Evolutionary conservation across 53 echinoderm and acorn worm species (phyloP), one percentile per base, ranked within the genome.

Genomic region (Holothuria leucospilota): DNA sequence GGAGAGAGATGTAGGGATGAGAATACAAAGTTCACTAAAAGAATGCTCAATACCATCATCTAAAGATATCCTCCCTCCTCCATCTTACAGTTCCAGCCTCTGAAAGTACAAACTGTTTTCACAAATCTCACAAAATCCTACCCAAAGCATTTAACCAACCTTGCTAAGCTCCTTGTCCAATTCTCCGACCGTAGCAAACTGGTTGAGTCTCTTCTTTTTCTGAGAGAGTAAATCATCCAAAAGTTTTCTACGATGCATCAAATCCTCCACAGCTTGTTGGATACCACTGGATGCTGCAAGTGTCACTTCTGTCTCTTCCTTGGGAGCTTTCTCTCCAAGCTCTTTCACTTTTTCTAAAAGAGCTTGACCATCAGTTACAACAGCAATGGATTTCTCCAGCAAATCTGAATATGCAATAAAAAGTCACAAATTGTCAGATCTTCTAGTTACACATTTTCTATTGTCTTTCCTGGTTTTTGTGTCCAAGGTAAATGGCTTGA

Each of bases 181-280:
- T 26, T 95, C 94, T 59, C 93, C 86, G 18, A 98, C 90, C 26
- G 93, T 74, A 16, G 89, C 81, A 61, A 60, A 88, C 82, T 95
- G 95, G 72, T 93, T 95, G 59, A 95, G 78, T 24, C 91, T 90
- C 65, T 83, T 85, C 65, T 86, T 86, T 75, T 87, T 90, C 71
- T 91, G 77, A 40, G 85, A 71, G 88, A 93, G 95, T 71, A 95
- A 88, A 41, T 98, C 95, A 59, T 95, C 99, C 27, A 98, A 85
- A 6, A 59, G 77, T 20, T 88, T 71, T 60, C 90, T 66, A 29
- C 94, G 87, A 40, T 93, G 92, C 92, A 92, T 93, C 30, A 98
- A 63, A 34, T 90, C 88, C 65, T 98, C 93, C 68, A 98, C 74
- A 28, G 87, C 90, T n/a, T 90, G 82, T 89, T 98, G 90, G 52